phyloP scores from a whole-genome alignment of 2,797 vertebrate genomes.

The Pangasius krempfi region DNA sequence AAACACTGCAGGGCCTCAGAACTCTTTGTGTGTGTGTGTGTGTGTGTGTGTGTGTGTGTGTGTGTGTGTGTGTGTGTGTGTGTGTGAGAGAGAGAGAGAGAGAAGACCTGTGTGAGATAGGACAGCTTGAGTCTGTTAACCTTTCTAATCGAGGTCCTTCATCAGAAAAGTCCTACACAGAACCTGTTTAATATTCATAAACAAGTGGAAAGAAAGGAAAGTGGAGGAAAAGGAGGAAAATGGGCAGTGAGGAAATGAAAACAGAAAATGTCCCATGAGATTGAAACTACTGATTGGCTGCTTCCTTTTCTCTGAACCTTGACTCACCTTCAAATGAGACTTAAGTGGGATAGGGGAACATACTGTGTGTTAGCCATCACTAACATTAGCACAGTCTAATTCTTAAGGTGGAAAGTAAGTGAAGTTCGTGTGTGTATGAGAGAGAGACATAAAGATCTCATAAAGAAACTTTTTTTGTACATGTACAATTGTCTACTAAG shows the following conservation, averaged over 20 bases:
- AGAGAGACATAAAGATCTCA: neutral
- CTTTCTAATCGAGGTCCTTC: neutral
- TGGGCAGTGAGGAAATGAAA: neutral
- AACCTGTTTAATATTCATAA: neutral
- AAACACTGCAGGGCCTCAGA: conserved; percentile 39
- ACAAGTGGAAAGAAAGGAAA: conserved; percentile 15
- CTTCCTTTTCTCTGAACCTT: conserved; percentile 38
- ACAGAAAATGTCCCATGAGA: conserved; percentile 27
- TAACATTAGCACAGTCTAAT: conserved; percentile 23
- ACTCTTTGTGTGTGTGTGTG: neutral
- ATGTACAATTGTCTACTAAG: neutral
- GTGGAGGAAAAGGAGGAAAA: neutral
- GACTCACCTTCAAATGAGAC: conserved; percentile 32
- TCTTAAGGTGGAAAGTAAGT: conserved; percentile 18
- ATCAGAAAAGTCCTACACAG: neutral
- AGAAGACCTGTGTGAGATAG: neutral
- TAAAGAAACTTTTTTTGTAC: neutral
- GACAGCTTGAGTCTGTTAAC: neutral
- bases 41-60: neutral
- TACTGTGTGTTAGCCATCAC: conserved; percentile 29
- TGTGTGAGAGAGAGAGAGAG: neutral
- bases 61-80: neutral
- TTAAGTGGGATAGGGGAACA: neutral
- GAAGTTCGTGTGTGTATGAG: neutral
- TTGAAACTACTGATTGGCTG: conserved; percentile 40